Conservation (phyloP, 1,140 invertebrate genomes). For the Heliothis virescens region DNA sequence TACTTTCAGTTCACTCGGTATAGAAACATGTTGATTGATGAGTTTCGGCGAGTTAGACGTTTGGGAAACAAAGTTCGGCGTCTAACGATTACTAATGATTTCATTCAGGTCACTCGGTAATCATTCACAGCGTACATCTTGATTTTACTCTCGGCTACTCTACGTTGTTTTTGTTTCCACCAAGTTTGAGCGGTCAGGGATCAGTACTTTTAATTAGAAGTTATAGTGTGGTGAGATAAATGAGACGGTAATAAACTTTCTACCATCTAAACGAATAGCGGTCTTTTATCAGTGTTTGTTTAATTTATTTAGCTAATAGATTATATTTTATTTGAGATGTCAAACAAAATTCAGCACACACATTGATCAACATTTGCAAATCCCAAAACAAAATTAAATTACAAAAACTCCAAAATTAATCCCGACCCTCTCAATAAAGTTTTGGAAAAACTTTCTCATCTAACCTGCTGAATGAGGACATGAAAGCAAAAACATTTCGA, state of each 20-base stretch:
- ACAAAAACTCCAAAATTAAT: slow-evolving; percentile 29
- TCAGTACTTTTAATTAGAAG: slow-evolving; percentile 29
- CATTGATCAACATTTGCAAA: not conserved
- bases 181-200: not conserved
- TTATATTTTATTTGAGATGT: not conserved
- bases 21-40: slow-evolving; percentile 64
- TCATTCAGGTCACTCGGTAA: slow-evolving; percentile 45
- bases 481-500: slow-evolving; percentile 14
- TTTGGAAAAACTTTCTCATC: slow-evolving; percentile 9
- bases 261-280: not conserved
- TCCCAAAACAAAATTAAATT: slow-evolving; percentile 10
- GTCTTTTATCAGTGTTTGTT: not conserved
- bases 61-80: slow-evolving; percentile 63
- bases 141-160: slow-evolving; percentile 23
- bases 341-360: not conserved
- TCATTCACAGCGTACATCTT: slow-evolving; percentile 41
- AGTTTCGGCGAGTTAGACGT: slow-evolving; percentile 49
- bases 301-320: not conserved
- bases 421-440: not conserved
- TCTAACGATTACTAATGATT: slow-evolving; percentile 71
- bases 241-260: not conserved
- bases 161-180: slow-evolving; percentile 11
- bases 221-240: slow-evolving; percentile 10
- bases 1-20: slow-evolving; percentile 51
- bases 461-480: not conserved